Base-by-base conservation (phyloP, 1,140 invertebrate genomes). In the Philaenus spumarius region DNA sequence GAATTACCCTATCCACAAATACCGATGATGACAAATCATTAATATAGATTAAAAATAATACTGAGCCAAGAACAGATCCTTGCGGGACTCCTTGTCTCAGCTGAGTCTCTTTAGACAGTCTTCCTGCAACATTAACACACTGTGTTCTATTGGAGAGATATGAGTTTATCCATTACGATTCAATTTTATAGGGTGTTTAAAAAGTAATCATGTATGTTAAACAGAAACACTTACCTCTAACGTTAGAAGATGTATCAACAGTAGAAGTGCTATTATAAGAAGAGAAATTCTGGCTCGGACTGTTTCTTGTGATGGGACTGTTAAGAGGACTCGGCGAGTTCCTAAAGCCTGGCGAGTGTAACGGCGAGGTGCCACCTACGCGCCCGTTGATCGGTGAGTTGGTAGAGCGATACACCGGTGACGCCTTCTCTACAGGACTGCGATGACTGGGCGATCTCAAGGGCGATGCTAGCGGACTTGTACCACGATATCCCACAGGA, bases 241-340 rank as follows among this genome's bases (percentile, higher is more conserved):
- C 79, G 61, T 85, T 86, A 22, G 83, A 84, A 52, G 80, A 82
- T 14, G 82, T 84, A 68, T 86, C 84, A 17, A 85, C 76, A 35
- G 47, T 43, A n/a, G 58, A 55, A 37, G 43, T 54, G 9, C 22
- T 53, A 58, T 58, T 62, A 39, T 53, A 52, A 4, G 26, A 30
- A 30, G 26, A 14, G 47, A 51, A n/a, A 48, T 60, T 46, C 51
- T 72, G 67, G 62, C 66, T 72, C 42, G 56, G 60, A 40, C 45
- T 61, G 51, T 53, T 50, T 20, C 43, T 46, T 46, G 43, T 12
- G 12, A 42, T 11, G n/a, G 62, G 62, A 39, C 62, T 64, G 11
- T 54, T 56, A 19, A 60, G 23, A 15, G 63, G 63, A 51, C 60
- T 62, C 11, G 63, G 60, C 0, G 60, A 58, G 37, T 59, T 64